A percentile compares a stretch with the other conserved stretches of the same genome.
Conservation (phyloP, 2,797 vertebrate species). For the Cheirogaleus major region DNA sequence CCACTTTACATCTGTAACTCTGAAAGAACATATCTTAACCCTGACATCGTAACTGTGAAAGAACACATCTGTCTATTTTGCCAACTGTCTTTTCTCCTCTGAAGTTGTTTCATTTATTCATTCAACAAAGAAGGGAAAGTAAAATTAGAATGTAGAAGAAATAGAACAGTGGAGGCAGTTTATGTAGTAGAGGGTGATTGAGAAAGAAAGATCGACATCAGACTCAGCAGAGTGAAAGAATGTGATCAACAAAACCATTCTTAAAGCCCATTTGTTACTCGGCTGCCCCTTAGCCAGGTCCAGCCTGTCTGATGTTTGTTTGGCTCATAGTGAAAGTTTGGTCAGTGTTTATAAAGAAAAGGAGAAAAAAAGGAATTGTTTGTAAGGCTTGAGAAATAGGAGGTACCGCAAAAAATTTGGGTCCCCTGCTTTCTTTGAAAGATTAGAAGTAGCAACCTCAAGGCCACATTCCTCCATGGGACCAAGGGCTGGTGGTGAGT, state of each 20-base stretch:
- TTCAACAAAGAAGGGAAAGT: background rate
- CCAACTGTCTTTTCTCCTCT: background rate
- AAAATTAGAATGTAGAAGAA: background rate
- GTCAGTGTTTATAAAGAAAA: background rate
- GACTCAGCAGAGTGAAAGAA: background rate
- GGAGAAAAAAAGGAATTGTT: background rate
- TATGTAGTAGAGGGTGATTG: background rate
- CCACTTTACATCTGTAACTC: background rate
- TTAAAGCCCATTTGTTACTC: background rate
- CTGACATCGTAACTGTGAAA: background rate
- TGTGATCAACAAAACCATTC: background rate
- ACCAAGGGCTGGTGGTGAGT: background rate
- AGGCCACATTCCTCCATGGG: background rate
- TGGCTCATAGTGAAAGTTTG: background rate
- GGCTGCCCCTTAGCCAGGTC: background rate
- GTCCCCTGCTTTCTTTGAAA: background rate
- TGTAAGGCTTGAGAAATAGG: background rate
- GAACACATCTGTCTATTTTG: background rate
- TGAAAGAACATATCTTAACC: background rate
- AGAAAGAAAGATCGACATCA: background rate
- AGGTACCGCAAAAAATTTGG: background rate
- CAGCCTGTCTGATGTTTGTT: background rate
- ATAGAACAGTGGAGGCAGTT: background rate
- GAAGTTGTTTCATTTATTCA: background rate
- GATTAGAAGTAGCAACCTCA: background rate